A percentile compares a stretch with the other conserved stretches of the same genome.
Conservation (phyloP, 1,140 invertebrate genomes). For the Sminthurinus signatus region DNA sequence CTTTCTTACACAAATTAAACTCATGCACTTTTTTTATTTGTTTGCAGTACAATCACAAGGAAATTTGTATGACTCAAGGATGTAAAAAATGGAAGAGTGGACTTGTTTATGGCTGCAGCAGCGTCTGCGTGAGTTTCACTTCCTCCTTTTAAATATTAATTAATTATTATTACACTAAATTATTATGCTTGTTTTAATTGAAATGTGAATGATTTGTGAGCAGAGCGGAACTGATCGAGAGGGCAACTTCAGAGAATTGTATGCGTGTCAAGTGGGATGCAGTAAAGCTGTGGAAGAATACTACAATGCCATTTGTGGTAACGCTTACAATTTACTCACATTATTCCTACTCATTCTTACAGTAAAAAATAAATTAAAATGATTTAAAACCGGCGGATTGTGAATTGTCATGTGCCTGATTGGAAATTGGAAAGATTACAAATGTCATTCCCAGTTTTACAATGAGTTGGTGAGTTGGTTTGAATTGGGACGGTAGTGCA, state of each 20-base stretch:
- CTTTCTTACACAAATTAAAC: no score
- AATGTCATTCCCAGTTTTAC: neutral
- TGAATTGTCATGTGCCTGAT: neutral
- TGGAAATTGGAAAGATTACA: neutral
- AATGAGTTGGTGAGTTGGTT: neutral
- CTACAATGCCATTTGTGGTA: neutral
- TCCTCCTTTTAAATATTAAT: neutral
- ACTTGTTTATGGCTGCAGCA: constrained; percentile 23
- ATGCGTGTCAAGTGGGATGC: constrained; percentile 38
- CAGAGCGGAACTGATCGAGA: constrained; percentile 33
- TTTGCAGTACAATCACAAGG: constrained; percentile 28
- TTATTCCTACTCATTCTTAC: no score
- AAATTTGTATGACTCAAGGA: constrained; percentile 29
- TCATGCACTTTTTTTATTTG: neutral
- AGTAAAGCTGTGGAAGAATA: constrained; percentile 26
- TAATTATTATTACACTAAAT: neutral
- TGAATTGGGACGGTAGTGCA: neutral
- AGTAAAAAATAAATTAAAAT: no score
- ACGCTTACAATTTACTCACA: no score
- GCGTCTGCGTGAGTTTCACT: constrained; percentile 34
- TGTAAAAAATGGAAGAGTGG: constrained; percentile 35
- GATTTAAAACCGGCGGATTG: neutral
- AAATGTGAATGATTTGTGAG: neutral
- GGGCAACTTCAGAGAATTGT: constrained; percentile 27
- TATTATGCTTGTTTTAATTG: neutral